Conservation (phyloP, 2,113 vertebrate species). For the Plestiodon gilberti region DNA sequence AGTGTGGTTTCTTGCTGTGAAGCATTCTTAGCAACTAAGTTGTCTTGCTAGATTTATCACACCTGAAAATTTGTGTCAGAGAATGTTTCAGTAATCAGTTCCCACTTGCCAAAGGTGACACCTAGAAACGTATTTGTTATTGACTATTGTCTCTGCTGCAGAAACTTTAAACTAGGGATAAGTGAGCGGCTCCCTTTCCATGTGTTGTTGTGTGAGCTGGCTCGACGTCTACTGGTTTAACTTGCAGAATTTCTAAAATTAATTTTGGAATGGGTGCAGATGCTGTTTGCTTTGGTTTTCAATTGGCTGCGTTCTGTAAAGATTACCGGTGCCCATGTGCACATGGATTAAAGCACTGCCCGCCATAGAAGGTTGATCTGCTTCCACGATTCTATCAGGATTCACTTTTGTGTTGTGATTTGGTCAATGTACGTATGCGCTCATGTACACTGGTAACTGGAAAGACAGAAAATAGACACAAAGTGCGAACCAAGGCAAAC, state of each 20-base stretch:
- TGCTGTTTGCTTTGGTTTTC: background rate
- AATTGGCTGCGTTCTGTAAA: too few relatives aligned
- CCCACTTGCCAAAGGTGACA: background rate
- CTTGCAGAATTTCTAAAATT: background rate
- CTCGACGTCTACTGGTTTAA: background rate
- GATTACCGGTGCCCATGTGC: too few relatives aligned
- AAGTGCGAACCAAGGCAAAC: too few relatives aligned
- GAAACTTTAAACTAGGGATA: background rate
- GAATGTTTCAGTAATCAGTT: background rate
- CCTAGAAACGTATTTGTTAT: background rate
- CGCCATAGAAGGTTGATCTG: background rate
- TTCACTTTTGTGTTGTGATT: background rate
- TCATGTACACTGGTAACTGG: too few relatives aligned
- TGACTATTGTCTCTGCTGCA: constrained; percentile 21
- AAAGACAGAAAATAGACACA: too few relatives aligned
- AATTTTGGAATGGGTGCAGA: background rate
- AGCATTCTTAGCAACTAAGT: background rate
- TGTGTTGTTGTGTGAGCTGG: background rate
- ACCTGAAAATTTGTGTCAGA: background rate
- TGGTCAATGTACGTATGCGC: background rate
- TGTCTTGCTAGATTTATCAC: background rate
- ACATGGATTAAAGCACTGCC: background rate
- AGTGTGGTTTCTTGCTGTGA: background rate
- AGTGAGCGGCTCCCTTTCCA: background rate
- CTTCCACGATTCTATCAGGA: background rate